Percentiles rank a stretch among this genome's conserved stretches.
Evolutionary conservation across 2,888 invertebrate genomes (phyloP).

Genomic region (Mesorhabditis sp.): DNA sequence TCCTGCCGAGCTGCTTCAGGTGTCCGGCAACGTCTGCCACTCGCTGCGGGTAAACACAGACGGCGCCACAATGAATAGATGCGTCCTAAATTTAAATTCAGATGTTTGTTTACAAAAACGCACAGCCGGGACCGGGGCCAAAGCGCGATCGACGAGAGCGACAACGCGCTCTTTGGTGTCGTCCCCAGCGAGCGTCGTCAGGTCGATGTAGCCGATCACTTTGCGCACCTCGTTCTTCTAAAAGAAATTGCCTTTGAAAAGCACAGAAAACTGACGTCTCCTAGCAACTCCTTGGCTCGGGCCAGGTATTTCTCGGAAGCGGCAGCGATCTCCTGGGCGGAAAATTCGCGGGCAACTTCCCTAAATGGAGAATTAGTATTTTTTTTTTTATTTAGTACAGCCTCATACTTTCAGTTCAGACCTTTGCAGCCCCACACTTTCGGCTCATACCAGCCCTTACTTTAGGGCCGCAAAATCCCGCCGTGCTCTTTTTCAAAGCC

Average conservation of each 20-base stretch:
- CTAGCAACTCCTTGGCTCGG: constrained; percentile 25
- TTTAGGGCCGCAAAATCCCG: no score
- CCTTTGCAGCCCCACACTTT: no score
- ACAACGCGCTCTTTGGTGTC: constrained; percentile 71
- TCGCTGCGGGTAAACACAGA: constrained; percentile 89
- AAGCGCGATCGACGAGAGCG: constrained; percentile 77
- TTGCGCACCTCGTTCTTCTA: constrained; percentile 65
- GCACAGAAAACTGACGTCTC: constrained; percentile 15
- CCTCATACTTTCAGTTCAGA: no score
- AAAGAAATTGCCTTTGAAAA: constrained; percentile 7
- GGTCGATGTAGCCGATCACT: constrained; percentile 80
- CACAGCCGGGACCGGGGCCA: constrained; percentile 53
- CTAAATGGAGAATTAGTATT: neutral
- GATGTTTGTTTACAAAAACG: constrained; percentile 8
- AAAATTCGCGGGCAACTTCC: constrained; percentile 22
- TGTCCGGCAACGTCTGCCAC: constrained; percentile 66
- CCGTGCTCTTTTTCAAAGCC: no score
- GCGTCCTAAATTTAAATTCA: constrained; percentile 28
- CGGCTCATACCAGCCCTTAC: no score
- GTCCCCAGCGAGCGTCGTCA: constrained; percentile 82
- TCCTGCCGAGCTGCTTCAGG: constrained; percentile 17
- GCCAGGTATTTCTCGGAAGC: constrained; percentile 24
- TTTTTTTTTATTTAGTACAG: no score
- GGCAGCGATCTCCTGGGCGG: constrained; percentile 31
- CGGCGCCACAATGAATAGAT: constrained; percentile 73